Conservation (phyloP, 2,888 invertebrate species). For the Chloromyia formosa region DNA sequence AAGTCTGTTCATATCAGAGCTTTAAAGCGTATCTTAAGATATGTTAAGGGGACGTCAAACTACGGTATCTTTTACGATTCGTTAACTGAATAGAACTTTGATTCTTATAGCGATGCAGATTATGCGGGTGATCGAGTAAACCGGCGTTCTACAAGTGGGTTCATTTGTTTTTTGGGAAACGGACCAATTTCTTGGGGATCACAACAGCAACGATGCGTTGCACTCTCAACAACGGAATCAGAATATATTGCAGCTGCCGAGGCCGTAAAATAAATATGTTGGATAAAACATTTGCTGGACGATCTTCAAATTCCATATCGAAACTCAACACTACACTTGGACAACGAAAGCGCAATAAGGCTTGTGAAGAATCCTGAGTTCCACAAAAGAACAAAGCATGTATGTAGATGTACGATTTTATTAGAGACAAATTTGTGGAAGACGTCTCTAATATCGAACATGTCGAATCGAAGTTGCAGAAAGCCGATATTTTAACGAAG, state of each 20-base stretch:
- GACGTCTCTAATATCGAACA: conserved; percentile 21
- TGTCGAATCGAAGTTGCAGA: background rate
- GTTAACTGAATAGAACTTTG: no score
- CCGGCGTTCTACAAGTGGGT: no score
- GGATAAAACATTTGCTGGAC: no score
- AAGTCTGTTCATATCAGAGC: background rate
- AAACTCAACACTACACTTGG: conserved; percentile 13
- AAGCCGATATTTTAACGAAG: conserved; percentile 8
- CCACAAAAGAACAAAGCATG: conserved; percentile 47
- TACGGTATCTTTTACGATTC: background rate
- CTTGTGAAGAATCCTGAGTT: conserved; percentile 45
- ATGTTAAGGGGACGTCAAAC: background rate
- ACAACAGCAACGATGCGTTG: no score
- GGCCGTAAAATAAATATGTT: no score
- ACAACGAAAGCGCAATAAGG: conserved; percentile 47
- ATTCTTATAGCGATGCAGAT: no score
- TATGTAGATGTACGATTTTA: conserved; percentile 46
- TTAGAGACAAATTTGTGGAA: conserved; percentile 26
- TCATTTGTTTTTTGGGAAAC: no score
- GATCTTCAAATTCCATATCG: no score
- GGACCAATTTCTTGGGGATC: no score
- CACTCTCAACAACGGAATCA: no score
- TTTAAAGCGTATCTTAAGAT: background rate
- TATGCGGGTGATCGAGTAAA: no score
- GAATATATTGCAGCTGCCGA: no score